Percentiles rank a stretch among this genome's conserved stretches.
Evolutionary conservation across 2,888 invertebrate genomes (phyloP).

Genomic region (Acleris literana): DNA sequence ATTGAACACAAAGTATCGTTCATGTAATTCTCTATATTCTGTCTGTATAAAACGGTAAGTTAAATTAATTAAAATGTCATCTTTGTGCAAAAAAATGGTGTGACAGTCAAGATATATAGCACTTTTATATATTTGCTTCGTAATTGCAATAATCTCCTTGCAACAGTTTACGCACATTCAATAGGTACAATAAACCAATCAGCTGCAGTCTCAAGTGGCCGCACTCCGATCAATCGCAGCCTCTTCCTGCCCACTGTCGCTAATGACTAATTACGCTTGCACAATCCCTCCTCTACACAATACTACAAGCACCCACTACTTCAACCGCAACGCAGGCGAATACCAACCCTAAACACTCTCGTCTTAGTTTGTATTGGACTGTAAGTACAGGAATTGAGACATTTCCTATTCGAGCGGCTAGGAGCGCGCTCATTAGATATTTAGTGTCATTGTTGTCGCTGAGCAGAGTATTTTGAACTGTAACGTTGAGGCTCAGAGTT

Average conservation of each 20-base stretch:
- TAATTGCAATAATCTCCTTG: constrained; percentile 5
- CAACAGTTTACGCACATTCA: constrained; percentile 28
- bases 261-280: constrained; percentile 80
- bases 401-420: constrained; percentile 54
- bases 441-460: constrained; percentile 61
- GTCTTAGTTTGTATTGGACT: constrained; percentile 42
- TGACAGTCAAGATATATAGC: no score
- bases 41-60: no score
- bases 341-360: constrained; percentile 46
- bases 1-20: no score
- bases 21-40: no score
- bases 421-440: constrained; percentile 75
- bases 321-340: constrained; percentile 42
- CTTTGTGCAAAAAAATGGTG: no score
- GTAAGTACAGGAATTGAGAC: constrained; percentile 52
- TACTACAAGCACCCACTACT: constrained; percentile 55
- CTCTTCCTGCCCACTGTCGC: constrained; percentile 74
- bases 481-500: constrained; percentile 39
- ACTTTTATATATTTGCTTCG: neutral
- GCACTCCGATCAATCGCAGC: constrained; percentile 69
- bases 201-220: constrained; percentile 45
- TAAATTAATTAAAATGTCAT: no score
- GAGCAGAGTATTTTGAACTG: constrained; percentile 39
- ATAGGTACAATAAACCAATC: constrained; percentile 55
- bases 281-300: constrained; percentile 68